Conservation (phyloP, 1,140 invertebrate genomes). For the Listronotus bonariensis region DNA sequence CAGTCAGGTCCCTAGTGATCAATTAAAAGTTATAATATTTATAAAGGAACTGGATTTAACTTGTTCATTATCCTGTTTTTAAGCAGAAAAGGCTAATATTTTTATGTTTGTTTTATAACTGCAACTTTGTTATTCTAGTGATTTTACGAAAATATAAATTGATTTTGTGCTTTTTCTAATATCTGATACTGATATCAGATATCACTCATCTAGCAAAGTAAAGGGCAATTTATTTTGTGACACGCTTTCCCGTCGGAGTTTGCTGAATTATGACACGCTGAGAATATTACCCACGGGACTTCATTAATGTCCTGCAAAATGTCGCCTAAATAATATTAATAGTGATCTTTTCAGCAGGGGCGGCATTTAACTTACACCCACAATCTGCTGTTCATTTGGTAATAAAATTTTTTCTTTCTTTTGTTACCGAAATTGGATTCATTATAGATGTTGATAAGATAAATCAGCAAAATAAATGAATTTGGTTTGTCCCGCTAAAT, state of each 20-base stretch:
- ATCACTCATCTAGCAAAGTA: constrained; percentile 18
- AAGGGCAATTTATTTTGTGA: constrained; percentile 54
- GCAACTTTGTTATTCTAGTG: background rate
- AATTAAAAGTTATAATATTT: no score
- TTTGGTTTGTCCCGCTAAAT: no score
- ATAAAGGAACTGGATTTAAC: no score
- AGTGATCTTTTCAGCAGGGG: constrained; percentile 38
- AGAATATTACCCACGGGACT: constrained; percentile 56
- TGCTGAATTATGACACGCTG: constrained; percentile 55
- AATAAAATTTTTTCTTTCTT: constrained; percentile 28
- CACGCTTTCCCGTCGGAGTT: constrained; percentile 36
- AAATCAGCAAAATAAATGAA: no score
- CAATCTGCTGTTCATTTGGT: constrained; percentile 4
- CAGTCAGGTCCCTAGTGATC: no score
- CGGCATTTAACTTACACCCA: constrained; percentile 1
- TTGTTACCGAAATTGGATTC: constrained; percentile 29
- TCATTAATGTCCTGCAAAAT: constrained; percentile 58
- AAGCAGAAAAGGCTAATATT: no score
- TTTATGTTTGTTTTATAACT: no score
- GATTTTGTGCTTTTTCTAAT: constrained; percentile 13
- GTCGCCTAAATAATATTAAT: constrained; percentile 58
- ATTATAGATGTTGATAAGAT: constrained; percentile 5
- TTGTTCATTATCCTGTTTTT: no score
- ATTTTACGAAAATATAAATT: constrained; percentile 26
- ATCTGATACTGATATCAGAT: constrained; percentile 20